Conservation (phyloP, 1,140 invertebrate species). For the Platyura marginata region DNA sequence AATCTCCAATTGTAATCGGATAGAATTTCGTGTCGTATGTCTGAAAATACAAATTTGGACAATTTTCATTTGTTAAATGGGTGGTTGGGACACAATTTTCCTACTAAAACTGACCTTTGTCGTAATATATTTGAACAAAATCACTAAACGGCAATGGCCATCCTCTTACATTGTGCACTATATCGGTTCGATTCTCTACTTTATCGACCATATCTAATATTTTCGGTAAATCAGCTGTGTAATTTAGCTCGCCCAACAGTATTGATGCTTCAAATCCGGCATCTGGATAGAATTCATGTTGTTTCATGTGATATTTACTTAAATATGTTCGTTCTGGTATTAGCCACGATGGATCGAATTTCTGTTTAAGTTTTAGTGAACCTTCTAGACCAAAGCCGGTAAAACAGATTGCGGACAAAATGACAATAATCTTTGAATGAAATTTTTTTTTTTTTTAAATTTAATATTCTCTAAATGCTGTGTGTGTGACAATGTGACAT, state of each 20-base stretch:
- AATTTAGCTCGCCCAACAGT: background rate
- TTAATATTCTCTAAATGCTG: no score
- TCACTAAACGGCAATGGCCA: background rate
- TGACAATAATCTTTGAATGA: conserved; percentile 36
- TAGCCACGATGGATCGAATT: conserved; percentile 64
- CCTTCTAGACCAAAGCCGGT: conserved; percentile 39
- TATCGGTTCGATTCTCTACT: background rate
- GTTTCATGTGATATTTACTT: conserved; percentile 34
- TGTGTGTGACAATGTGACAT: no score
- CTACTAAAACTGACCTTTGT: no score
- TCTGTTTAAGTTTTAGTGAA: conserved; percentile 41
- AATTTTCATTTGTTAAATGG: no score
- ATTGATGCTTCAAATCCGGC: conserved; percentile 8
- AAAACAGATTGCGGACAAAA: conserved; percentile 35
- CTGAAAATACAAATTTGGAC: no score
- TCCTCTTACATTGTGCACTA: background rate
- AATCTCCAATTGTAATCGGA: conserved; percentile 32
- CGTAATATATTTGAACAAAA: background rate
- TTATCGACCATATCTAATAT: background rate
- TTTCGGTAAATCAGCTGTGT: background rate
- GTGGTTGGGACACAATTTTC: no score
- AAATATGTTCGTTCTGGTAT: conserved; percentile 49
- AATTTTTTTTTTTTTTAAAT: no score
- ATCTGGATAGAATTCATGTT: conserved; percentile 38
- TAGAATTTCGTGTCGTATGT: no score